These are phyloP conservation scores for Limnothrissa miodon DNA, from an alignment of 2,113 vertebrate genomes.

Conservation along the genomic window DNA sequence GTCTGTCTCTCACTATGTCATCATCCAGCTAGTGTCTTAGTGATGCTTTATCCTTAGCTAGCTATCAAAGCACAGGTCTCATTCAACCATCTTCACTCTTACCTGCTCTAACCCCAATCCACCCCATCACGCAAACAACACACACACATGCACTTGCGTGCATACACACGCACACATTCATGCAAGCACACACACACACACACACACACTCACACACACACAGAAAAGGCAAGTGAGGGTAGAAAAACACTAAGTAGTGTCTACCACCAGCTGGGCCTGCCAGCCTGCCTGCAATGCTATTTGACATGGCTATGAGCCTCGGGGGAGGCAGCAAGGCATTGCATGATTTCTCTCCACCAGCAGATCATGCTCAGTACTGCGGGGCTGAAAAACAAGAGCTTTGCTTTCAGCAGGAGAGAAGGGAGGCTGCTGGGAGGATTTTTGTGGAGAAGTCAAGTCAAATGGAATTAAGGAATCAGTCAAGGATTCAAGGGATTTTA, in stretches of 20 bases:
- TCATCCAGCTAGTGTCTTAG: background rate
- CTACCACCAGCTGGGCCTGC: conserved; percentile 5
- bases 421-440: background rate
- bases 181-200: background rate
- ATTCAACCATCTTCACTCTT: too few species aligned
- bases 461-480: too few species aligned
- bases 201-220: background rate
- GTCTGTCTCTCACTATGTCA: conserved; percentile 4
- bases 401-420: background rate
- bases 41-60: too few species aligned
- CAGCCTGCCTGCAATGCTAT: background rate
- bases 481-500: too few species aligned
- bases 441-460: background rate
- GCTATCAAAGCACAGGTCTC: too few species aligned
- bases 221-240: background rate
- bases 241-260: background rate
- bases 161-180: background rate
- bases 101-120: background rate
- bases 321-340: background rate
- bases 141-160: background rate
- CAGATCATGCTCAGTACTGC: background rate
- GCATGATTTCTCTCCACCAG: background rate
- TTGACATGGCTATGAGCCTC: background rate
- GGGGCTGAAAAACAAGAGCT: background rate
- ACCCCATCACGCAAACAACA: too few species aligned